These are phyloP conservation scores for Glandiceps talaboti DNA, from an alignment of 53 echinoderm and acorn worm genomes.

Conservation along the genomic window DNA sequence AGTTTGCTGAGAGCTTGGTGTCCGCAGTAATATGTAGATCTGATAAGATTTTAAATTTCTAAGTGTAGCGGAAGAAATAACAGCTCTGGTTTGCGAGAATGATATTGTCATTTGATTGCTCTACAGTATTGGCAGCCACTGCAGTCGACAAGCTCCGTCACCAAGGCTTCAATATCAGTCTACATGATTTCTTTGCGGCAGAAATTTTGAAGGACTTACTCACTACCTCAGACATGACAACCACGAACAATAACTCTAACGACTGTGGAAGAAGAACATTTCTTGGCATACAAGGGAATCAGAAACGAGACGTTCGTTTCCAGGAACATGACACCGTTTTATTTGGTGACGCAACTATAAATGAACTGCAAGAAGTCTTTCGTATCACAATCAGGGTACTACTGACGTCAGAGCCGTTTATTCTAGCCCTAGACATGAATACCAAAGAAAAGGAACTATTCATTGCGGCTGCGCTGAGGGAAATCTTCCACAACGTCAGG, in stretches of 20 bases:
- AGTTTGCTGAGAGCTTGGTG: too few species aligned
- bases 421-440: not conserved
- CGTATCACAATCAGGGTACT: not conserved
- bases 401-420: not conserved
- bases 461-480: not conserved
- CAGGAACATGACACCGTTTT: not conserved
- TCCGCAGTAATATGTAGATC: too few species aligned
- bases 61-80: too few species aligned
- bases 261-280: too few species aligned
- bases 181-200: not conserved
- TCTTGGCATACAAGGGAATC: not conserved
- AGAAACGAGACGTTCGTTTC: not conserved
- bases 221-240: not conserved
- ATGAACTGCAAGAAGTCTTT: not conserved
- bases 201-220: not conserved
- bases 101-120: too few species aligned
- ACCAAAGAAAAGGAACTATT: not conserved
- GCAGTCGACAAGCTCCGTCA: not conserved
- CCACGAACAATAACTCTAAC: too few species aligned
- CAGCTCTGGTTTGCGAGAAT: too few species aligned
- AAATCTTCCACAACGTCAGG: not conserved
- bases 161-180: not conserved
- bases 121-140: not conserved
- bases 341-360: not conserved
- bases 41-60: too few species aligned